These are phyloP conservation scores for Lutraria rhynchaena DNA, from an alignment of 1,140 invertebrate genomes.

Conservation along the genomic window DNA sequence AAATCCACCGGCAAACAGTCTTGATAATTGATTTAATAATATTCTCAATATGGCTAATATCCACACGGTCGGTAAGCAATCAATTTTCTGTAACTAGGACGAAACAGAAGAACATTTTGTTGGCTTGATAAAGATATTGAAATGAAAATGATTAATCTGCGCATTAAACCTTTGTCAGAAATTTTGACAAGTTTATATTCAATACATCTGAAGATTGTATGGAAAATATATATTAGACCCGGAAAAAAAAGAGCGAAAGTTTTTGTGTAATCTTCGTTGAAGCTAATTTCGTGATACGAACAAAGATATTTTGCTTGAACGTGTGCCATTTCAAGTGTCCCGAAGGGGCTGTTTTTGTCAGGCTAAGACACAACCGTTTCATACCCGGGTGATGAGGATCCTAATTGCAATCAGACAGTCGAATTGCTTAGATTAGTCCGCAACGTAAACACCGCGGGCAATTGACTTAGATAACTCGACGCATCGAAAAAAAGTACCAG, in stretches of 20 bases:
- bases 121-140: conserved; percentile 59
- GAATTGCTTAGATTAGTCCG: conserved; percentile 50
- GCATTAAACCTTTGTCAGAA: conserved; percentile 44
- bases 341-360: conserved; percentile 27
- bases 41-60: conserved; percentile 48
- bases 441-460: conserved; percentile 51
- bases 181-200: conserved; percentile 52
- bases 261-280: conserved; percentile 30
- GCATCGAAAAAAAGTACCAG: conserved; percentile 27
- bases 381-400: conserved; percentile 16
- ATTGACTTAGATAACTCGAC: conserved; percentile 14
- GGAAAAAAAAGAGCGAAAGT: conserved; percentile 11
- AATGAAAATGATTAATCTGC: conserved; percentile 55
- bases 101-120: conserved; percentile 39
- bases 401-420: conserved; percentile 60
- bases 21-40: conserved; percentile 62
- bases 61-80: conserved; percentile 21
- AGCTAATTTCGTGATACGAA: conserved; percentile 15
- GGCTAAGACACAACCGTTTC: conserved; percentile 37
- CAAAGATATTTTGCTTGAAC: conserved; percentile 14
- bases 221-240: conserved; percentile 17
- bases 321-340: conserved; percentile 16
- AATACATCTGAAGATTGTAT: neutral
- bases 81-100: conserved; percentile 55
- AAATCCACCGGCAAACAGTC: conserved; percentile 54